Evolutionary conservation across 2,113 vertebrate genomes (phyloP).

Genomic region (Piaya cayana): DNA sequence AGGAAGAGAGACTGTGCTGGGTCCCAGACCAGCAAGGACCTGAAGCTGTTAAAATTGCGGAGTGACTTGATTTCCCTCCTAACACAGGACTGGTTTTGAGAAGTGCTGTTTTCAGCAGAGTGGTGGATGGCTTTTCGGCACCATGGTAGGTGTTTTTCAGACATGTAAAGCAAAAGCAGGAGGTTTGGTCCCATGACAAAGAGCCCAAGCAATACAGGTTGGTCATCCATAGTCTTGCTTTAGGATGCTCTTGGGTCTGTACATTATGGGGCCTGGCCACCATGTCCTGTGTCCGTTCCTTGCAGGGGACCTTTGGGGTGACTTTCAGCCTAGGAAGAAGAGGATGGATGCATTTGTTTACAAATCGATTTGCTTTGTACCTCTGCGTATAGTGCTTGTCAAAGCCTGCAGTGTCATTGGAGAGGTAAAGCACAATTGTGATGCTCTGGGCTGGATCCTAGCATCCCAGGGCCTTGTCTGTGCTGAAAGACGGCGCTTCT

Average conservation of each 20-base stretch:
- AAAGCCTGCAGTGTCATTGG: background rate
- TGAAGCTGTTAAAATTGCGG: background rate
- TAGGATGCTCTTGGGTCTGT: background rate
- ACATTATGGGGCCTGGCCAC: rapidly evolving
- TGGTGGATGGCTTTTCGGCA: background rate
- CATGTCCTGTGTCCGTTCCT: background rate
- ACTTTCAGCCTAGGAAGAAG: background rate
- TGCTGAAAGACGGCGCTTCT: background rate
- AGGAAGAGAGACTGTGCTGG: background rate
- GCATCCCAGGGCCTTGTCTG: rapidly evolving
- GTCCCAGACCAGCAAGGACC: background rate
- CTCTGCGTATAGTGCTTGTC: background rate
- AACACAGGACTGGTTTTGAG: background rate
- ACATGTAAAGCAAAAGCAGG: background rate
- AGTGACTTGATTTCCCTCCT: background rate
- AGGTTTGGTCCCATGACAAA: background rate
- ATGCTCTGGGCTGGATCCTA: background rate
- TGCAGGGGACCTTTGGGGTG: background rate
- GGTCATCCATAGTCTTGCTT: rapidly evolving
- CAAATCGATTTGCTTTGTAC: background rate
- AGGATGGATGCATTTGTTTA: too few species aligned
- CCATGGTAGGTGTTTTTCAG: background rate
- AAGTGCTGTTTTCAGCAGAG: background rate
- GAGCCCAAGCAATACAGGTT: background rate
- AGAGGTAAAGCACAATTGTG: background rate